Evolutionary conservation across 2,888 invertebrate species (phyloP).

Genomic region (Eretmocerus hayati): DNA sequence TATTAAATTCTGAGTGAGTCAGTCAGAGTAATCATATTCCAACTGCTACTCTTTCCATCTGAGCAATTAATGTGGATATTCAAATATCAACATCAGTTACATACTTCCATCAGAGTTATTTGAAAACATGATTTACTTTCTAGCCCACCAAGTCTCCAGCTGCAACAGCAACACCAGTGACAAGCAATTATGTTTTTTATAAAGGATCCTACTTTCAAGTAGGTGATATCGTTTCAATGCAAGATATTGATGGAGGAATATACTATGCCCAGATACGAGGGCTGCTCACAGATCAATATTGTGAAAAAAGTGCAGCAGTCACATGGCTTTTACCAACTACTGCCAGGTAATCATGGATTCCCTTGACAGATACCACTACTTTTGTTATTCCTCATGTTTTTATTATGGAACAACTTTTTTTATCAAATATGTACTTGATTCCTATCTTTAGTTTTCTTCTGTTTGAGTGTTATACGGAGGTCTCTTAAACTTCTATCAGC

Average conservation of each 20-base stretch:
- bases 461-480: too few species aligned
- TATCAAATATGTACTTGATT: too few species aligned
- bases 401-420: too few species aligned
- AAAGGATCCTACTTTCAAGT: conserved; percentile 79
- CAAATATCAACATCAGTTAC: not conserved
- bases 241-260: conserved; percentile 66
- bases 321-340: conserved; percentile 88
- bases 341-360: conserved; percentile 47
- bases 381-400: too few species aligned
- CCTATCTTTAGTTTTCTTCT: too few species aligned
- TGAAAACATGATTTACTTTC: too few species aligned
- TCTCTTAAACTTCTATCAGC: too few species aligned
- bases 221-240: conserved; percentile 84
- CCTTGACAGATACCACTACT: not conserved
- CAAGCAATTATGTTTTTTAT: conserved; percentile 71
- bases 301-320: conserved; percentile 85
- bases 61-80: too few species aligned
- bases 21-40: too few species aligned
- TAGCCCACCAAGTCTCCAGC: conserved; percentile 73
- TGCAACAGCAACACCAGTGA: conserved; percentile 73
- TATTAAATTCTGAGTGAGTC: too few species aligned
- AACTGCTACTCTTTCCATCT: too few species aligned
- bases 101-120: too few species aligned
- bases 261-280: conserved; percentile 89
- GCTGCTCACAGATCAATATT: conserved; percentile 84